Percentiles rank a stretch among this genome's conserved stretches.
These are phyloP conservation scores for Atethmia centrago DNA, from an alignment of 2,888 invertebrate genomes.

Conservation along the genomic window DNA sequence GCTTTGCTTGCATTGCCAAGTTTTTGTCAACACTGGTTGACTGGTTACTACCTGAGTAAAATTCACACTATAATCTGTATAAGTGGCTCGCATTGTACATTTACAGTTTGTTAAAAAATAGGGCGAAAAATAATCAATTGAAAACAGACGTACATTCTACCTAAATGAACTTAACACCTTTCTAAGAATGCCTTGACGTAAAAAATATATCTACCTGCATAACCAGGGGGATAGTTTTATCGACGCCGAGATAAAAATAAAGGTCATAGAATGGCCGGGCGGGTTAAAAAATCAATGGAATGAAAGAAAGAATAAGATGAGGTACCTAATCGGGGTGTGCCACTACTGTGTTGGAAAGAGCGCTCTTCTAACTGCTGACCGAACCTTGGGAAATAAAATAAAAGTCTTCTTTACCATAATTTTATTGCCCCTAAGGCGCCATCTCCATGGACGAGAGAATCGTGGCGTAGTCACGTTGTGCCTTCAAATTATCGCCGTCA, in stretches of 20 bases:
- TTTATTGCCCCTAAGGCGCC: no score
- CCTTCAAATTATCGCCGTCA: no score
- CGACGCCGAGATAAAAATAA: not conserved
- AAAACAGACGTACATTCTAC: not conserved
- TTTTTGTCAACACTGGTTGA: conserved; percentile 7
- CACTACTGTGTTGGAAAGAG: not conserved
- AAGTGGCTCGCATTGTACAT: conserved; percentile 11
- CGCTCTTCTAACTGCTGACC: no score
- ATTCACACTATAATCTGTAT: not conserved
- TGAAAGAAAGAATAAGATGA: not conserved
- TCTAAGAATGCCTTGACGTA: not conserved
- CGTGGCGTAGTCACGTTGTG: no score
- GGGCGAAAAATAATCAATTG: conserved; percentile 19
- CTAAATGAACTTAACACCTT: conserved; percentile 25
- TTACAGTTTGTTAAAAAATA: not conserved
- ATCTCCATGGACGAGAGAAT: no score
- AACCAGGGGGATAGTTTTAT: conserved; percentile 14
- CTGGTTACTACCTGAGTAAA: not conserved
- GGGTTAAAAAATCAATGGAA: conserved; percentile 1
- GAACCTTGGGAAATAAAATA: not conserved
- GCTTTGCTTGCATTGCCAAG: not conserved
- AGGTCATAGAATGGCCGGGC: not conserved
- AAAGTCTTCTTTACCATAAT: no score
- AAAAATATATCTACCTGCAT: conserved; percentile 38
- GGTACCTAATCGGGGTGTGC: not conserved